Percentiles rank a stretch among this genome's conserved stretches.
Conservation (phyloP, 2,113 vertebrate genomes). For the Sphaerodactylus townsendi region DNA sequence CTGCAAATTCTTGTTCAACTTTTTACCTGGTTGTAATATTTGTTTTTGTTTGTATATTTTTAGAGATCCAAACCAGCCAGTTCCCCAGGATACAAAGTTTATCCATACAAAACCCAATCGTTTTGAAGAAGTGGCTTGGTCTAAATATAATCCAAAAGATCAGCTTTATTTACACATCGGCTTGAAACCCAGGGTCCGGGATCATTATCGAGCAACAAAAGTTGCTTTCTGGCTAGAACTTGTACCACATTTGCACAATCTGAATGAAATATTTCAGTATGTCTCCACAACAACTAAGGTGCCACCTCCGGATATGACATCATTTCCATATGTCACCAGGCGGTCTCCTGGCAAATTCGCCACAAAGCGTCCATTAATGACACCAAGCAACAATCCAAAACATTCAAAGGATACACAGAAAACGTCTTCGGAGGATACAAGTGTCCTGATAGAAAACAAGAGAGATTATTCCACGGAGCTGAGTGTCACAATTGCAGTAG, state of each 20-base stretch:
- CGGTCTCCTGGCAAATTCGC: slow-evolving; percentile 89
- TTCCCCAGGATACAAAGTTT: slow-evolving; percentile 97
- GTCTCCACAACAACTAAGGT: slow-evolving; percentile 96
- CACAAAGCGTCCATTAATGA: slow-evolving; percentile 91
- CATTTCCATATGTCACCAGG: slow-evolving; percentile 88
- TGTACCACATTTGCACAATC: slow-evolving; percentile 91
- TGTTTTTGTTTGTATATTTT: slow-evolving; percentile 39
- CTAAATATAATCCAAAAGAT: slow-evolving; percentile 95
- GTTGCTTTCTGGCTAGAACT: slow-evolving; percentile 97
- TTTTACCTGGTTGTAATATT: not conserved
- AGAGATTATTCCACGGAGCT: slow-evolving; percentile 94
- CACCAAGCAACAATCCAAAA: slow-evolving; percentile 84
- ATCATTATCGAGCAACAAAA: slow-evolving; percentile 95
- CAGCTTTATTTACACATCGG: slow-evolving; percentile 97
- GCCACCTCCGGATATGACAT: slow-evolving; percentile 92
- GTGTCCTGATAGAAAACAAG: slow-evolving; percentile 91
- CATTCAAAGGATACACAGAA: slow-evolving; percentile 87
- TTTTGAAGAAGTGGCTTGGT: slow-evolving; percentile 97
- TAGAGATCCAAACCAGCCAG: slow-evolving; percentile 95
- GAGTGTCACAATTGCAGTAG: slow-evolving; percentile 95
- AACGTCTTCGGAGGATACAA: slow-evolving; percentile 79
- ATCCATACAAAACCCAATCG: slow-evolving; percentile 97
- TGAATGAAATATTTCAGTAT: slow-evolving; percentile 93
- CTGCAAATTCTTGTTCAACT: slow-evolving; percentile 45
- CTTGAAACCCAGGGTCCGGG: slow-evolving; percentile 89